These are phyloP conservation scores for Radopholus similis DNA, from an alignment of 1,140 invertebrate genomes.

Conservation along the genomic window DNA sequence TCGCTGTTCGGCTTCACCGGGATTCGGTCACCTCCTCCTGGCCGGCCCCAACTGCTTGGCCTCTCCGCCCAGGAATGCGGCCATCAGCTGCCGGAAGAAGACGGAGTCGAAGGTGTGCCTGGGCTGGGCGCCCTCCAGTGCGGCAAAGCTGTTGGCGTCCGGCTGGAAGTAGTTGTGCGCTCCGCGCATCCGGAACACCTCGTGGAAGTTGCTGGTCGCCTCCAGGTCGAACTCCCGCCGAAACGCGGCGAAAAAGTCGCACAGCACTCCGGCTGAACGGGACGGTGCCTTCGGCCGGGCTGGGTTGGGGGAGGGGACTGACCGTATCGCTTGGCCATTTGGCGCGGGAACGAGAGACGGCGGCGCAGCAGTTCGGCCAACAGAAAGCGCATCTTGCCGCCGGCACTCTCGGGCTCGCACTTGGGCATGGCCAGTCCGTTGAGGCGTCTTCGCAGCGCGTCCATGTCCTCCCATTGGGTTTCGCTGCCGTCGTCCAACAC, in stretches of 20 bases:
- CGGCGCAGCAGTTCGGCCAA: conserved; percentile 27
- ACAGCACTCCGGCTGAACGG: conserved; percentile 32
- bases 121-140: conserved; percentile 23
- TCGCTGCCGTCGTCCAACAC: conserved; percentile 31
- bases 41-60: too few species aligned
- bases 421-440: background rate
- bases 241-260: conserved; percentile 44
- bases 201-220: conserved; percentile 44
- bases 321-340: conserved; percentile 42
- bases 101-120: conserved; percentile 33
- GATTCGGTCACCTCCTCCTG: too few species aligned
- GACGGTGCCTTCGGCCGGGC: too few species aligned
- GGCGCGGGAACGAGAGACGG: conserved; percentile 34
- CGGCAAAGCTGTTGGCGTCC: conserved; percentile 32
- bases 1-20: too few species aligned
- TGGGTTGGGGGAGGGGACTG: background rate
- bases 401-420: background rate
- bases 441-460: background rate
- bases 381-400: background rate
- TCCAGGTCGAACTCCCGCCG: conserved; percentile 29
- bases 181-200: conserved; percentile 41
- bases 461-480: conserved; percentile 19
- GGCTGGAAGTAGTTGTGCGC: conserved; percentile 46
- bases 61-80: conserved; percentile 17
- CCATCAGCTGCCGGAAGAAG: conserved; percentile 35